Evolutionary conservation across 2,797 vertebrate species (phyloP).

Genomic region (Acanthis flammea): DNA sequence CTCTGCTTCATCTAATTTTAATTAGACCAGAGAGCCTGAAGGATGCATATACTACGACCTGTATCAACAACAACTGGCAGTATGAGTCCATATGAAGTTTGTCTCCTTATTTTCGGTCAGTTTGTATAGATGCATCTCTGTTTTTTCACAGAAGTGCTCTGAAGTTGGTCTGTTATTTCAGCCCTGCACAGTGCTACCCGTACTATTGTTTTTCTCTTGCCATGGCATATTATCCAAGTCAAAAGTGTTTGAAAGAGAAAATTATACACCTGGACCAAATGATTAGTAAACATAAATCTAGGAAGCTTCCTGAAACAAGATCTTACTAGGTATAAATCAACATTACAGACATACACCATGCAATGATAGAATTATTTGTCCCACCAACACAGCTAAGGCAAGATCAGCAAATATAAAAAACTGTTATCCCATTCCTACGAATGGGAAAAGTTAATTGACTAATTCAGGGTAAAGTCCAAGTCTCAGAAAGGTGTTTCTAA

Average conservation of each 20-base stretch:
- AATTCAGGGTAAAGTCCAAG: background rate
- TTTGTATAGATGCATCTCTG: background rate
- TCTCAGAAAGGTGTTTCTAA: background rate
- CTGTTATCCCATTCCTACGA: background rate
- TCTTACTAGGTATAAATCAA: background rate
- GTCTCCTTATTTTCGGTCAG: background rate
- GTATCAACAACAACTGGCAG: background rate
- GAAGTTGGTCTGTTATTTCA: background rate
- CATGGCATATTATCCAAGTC: background rate
- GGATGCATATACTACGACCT: background rate
- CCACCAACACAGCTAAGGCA: background rate
- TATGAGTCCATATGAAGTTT: background rate
- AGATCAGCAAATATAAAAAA: background rate
- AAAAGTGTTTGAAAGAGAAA: background rate
- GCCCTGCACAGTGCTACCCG: background rate
- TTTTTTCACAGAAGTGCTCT: background rate
- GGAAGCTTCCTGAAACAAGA: background rate
- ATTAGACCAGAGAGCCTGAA: background rate
- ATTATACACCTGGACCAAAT: background rate
- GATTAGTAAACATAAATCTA: background rate
- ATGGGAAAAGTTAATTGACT: background rate
- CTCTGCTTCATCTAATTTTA: slow-evolving; percentile 36
- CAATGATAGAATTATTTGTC: background rate
- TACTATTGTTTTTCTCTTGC: background rate
- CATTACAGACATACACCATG: background rate